These are phyloP conservation scores for Turnix velox DNA, from an alignment of 2,113 vertebrate species.

Conservation along the genomic window DNA sequence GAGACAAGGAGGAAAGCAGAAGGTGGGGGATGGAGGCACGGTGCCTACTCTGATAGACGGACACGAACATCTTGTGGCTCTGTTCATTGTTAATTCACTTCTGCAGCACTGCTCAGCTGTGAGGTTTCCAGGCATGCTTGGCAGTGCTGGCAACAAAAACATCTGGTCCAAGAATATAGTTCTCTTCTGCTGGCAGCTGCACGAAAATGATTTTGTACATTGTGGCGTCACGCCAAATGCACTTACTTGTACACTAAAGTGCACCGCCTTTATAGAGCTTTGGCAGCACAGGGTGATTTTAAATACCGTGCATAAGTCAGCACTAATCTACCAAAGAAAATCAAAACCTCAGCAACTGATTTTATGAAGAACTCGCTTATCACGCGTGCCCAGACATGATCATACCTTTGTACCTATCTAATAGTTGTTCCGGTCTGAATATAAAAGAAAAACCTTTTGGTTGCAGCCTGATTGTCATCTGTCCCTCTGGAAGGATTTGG, in stretches of 20 bases:
- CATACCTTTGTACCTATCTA: neutral
- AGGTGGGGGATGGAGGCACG: neutral
- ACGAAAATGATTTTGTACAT: constrained; percentile 44
- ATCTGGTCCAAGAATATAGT: constrained; percentile 57
- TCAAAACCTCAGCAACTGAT: neutral
- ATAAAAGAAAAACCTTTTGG: neutral
- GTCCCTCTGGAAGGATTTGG: neutral
- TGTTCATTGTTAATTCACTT: constrained; percentile 58
- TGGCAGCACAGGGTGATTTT: neutral
- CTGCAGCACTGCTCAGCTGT: constrained; percentile 37
- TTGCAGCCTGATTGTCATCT: neutral
- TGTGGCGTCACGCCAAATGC: neutral
- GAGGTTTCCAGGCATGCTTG: constrained; percentile 55
- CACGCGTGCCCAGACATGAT: neutral
- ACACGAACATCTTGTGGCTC: constrained; percentile 31
- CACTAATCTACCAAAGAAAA: constrained; percentile 10
- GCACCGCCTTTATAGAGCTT: constrained; percentile 9
- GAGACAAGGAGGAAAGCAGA: neutral
- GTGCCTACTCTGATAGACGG: neutral
- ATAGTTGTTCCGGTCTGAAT: neutral
- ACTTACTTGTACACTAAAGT: constrained; percentile 22
- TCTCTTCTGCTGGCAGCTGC: constrained; percentile 55
- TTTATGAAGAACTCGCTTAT: neutral
- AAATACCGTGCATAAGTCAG: constrained; percentile 35
- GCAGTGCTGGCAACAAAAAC: constrained; percentile 29